Base-by-base conservation (phyloP, 2,113 vertebrate species). In the Caranx ignobilis region DNA sequence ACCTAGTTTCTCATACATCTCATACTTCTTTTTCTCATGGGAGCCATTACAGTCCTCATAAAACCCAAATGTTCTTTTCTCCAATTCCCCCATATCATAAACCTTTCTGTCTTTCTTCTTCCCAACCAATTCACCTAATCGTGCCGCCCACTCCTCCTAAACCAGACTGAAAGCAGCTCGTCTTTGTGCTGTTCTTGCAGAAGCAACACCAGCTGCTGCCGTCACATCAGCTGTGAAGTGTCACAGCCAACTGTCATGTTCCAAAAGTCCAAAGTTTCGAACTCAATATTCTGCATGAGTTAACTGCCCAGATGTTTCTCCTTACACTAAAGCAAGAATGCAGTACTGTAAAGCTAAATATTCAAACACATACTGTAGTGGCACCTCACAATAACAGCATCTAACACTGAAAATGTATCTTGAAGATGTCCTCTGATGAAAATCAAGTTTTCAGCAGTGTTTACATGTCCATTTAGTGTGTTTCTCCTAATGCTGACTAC, bases 1-100 rank as follows among this genome's bases (percentile, higher is more conserved):
- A 37, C 67, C 18, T 41, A 37, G 2, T 47, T 47, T 47, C 45
- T 47, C 45, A 5, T 16, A 15, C 47, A 50, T 18, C n/a, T n/a
- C n/a, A n/a, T n/a, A n/a, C n/a, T n/a, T n/a, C n/a, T n/a, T n/a
- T 8, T 45, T 76, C 79, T 54, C 56, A 32, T 1, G 60, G 52
- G 57, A 3, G 5, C 26, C 34, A 48, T 71, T 82, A 43, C 71
- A 62, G 35, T 77, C 63, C 69, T 64, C 73, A 69, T 74, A 39
- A 81, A 81, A 64, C 15, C 21, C 68, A 72, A 77, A 81, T 35
- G 7, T n/a, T n/a, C 37, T 16, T 78, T 64, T 69, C 64, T 31
- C 59, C 54, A 67, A 19, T 62, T 56, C 55, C 60, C 9, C 11
- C 1, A 26, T 4, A 10, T 63, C 69, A 43, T 56, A 56, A 85